Conservation (phyloP, 2,797 vertebrate genomes). For the Typhlichthys subterraneus region DNA sequence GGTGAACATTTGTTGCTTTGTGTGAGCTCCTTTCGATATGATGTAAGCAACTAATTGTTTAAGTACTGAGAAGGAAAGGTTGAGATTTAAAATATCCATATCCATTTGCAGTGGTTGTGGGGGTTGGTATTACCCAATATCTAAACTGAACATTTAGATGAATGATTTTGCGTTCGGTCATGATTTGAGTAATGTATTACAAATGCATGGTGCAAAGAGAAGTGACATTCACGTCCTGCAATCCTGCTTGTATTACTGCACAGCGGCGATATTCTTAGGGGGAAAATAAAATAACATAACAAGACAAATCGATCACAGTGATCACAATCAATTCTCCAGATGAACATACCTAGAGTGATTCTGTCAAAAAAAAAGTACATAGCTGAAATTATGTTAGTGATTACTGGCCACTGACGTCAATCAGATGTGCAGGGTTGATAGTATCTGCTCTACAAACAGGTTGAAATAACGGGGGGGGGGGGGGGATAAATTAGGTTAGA, state of each 20-base stretch:
- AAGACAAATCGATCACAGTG: constrained; percentile 31
- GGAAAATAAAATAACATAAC: constrained; percentile 21
- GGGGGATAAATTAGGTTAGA: constrained; percentile 16
- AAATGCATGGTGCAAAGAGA: background rate
- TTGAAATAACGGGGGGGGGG: constrained; percentile 35
- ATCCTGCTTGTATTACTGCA: constrained; percentile 23
- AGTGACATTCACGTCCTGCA: constrained; percentile 17
- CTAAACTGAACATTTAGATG: too few relatives aligned
- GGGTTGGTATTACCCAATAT: too few relatives aligned
- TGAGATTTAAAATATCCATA: too few relatives aligned
- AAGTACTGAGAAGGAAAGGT: too few relatives aligned
- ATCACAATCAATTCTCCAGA: constrained; percentile 24
- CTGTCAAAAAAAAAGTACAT: constrained; percentile 38
- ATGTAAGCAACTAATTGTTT: too few relatives aligned
- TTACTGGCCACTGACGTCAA: constrained; percentile 25
- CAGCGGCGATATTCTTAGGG: constrained; percentile 19
- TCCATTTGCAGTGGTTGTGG: too few relatives aligned
- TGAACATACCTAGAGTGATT: constrained; percentile 28
- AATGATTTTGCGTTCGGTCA: too few relatives aligned
- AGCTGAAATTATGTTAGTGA: constrained; percentile 22
- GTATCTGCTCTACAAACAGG: constrained; percentile 34
- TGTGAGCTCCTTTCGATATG: too few relatives aligned
- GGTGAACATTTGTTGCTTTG: too few relatives aligned
- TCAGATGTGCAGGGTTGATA: constrained; percentile 32
- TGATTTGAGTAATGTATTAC: too few relatives aligned